Conservation (phyloP, 2,888 invertebrate species). For the Euplagia quadripunctaria region DNA sequence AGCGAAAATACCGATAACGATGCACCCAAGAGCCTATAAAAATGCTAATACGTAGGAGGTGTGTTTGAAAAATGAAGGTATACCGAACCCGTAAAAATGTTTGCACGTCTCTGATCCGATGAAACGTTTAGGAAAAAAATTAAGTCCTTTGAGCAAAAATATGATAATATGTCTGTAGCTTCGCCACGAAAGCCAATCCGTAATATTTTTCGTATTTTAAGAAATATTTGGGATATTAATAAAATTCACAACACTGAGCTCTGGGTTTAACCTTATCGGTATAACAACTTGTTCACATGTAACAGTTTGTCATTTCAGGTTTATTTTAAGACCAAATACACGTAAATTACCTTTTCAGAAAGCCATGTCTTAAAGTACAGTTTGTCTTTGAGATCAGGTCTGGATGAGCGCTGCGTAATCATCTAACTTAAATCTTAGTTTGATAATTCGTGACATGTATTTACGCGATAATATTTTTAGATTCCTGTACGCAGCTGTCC, state of each 20-base stretch:
- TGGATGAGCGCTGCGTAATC: background rate
- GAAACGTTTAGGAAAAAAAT: background rate
- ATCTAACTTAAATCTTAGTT: background rate
- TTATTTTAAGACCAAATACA: background rate
- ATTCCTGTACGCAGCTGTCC: background rate
- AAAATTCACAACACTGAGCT: background rate
- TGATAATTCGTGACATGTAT: background rate
- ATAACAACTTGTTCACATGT: background rate
- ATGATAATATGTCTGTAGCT: background rate
- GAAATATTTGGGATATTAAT: background rate
- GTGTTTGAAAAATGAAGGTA: slow-evolving; percentile 13
- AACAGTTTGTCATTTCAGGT: background rate
- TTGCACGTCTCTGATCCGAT: slow-evolving; percentile 1
- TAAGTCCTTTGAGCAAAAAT: background rate
- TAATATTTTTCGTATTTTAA: no score
- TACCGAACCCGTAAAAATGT: slow-evolving; percentile 5
- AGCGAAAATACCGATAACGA: slow-evolving; percentile 1
- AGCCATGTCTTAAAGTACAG: background rate
- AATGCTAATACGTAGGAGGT: slow-evolving; percentile 10
- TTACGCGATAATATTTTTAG: background rate
- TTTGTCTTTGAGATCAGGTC: background rate
- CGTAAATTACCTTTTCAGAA: no score
- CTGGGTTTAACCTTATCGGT: background rate
- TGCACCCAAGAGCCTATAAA: slow-evolving; percentile 16
- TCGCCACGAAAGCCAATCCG: no score